Conservation (phyloP, 2,113 vertebrate genomes). For the Mellivora capensis region DNA sequence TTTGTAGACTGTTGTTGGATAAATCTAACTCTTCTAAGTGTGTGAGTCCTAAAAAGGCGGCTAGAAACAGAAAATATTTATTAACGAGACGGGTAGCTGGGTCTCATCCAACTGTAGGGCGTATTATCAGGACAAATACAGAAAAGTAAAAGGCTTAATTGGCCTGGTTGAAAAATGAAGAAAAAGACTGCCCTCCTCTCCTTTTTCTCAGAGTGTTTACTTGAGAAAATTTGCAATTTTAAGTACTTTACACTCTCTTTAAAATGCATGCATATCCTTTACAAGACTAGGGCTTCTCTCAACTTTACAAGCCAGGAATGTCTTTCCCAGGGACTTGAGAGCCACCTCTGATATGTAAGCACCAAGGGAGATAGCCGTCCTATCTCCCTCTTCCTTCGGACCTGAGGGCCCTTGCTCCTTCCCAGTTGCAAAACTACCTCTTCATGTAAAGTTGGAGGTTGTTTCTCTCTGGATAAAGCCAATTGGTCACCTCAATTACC, state of each 20-base stretch:
- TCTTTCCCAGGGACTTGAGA: not conserved
- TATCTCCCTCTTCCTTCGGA: not conserved
- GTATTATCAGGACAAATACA: not conserved
- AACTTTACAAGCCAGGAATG: not conserved
- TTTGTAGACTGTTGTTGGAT: conserved; percentile 93
- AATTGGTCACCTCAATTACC: not conserved
- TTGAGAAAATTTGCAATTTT: not conserved
- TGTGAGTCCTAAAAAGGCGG: conserved; percentile 92
- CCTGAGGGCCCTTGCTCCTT: not conserved
- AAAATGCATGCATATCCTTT: not conserved
- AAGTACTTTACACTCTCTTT: not conserved
- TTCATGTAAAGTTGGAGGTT: not conserved
- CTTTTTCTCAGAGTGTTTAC: not conserved
- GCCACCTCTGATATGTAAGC: not conserved
- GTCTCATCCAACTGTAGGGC: not conserved
- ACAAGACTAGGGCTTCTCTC: not conserved
- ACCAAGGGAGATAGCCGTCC: not conserved
- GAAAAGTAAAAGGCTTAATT: not conserved
- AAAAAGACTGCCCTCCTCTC: not conserved
- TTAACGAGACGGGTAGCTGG: not conserved
- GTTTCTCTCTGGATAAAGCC: not conserved
- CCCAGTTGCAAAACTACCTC: not conserved
- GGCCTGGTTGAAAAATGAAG: not conserved
- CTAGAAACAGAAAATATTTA: conserved; percentile 80
- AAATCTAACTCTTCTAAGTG: conserved; percentile 94